Evolutionary conservation across 37 sponge, comb jelly and placozoan genomes (phyloP), one percentile per base, ranked within the genome.

Genomic region (Amphimedon queenslandica): DNA sequence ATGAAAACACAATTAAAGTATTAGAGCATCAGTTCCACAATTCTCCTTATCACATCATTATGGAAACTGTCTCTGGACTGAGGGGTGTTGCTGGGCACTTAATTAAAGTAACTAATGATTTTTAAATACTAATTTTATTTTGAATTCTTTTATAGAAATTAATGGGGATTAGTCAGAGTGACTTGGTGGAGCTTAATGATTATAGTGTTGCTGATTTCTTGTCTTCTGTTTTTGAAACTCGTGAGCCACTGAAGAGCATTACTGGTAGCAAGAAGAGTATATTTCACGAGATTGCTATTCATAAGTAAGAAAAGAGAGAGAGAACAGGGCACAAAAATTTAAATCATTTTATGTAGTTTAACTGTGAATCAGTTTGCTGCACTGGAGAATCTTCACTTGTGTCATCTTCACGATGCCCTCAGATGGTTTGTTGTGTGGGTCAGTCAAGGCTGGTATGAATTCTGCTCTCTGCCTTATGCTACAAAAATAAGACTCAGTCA

Each of bases 1-100:
- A 78, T 20, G 79, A 76, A 21, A 57, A 29, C 0, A 67, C 21
- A 24, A 42, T 58, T 25, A 92, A 84, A 73, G 56, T 43, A 28
- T 58, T 92, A 67, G 85, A 88, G 65, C 64, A 63, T 66, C 77
- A 84, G 28, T 92, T 92, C 74, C 93, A 88, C 78, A 67, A 66
- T 51, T 82, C 87, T 37, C 23, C 43, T 57, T 92, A 87, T 70
- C 84, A 84, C 35, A 71, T 53, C 13, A 27, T 92, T 70, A 69
- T 82, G 41, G 93, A 84, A 32, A 63, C 80, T 3, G 55, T 83
- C 4, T 71, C 67, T 55, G 88, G 81, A 39, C 64, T 92, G 34
- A 87, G 81, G 42, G 76, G 80, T 63, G 74, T 73, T 23, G 53
- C 81, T 1, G 82, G 89, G 23, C 88, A 92, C 72, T 72, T 92